Conservation (phyloP, 2,888 invertebrate genomes). For the Xestia xanthographa region DNA sequence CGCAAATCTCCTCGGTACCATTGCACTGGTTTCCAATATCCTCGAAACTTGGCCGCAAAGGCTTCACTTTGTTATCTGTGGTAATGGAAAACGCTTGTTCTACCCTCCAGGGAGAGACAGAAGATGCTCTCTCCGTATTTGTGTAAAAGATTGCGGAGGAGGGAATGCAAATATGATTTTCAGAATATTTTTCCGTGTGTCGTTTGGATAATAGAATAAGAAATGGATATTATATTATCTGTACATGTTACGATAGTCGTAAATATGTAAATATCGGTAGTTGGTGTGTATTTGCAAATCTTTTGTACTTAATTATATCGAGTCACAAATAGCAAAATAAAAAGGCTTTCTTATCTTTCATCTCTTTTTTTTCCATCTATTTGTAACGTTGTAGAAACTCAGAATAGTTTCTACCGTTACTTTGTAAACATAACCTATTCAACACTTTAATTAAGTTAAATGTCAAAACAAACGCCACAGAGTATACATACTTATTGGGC, state of each 20-base stretch:
- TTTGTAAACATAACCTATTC: too few species aligned
- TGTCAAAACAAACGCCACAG: too few species aligned
- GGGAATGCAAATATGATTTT: slow-evolving; percentile 48
- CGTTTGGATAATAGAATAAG: slow-evolving; percentile 8
- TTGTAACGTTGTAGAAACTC: too few species aligned
- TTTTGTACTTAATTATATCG: not conserved
- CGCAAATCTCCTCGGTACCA: slow-evolving; percentile 37
- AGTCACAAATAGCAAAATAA: not conserved
- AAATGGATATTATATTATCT: slow-evolving; percentile 1
- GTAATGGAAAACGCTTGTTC: slow-evolving; percentile 63
- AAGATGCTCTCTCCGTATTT: slow-evolving; percentile 45
- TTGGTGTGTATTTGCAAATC: not conserved
- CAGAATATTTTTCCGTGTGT: slow-evolving; percentile 23
- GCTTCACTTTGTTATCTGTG: slow-evolving; percentile 50
- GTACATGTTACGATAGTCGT: slow-evolving; percentile 10
- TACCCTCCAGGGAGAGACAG: slow-evolving; percentile 37
- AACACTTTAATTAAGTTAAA: too few species aligned
- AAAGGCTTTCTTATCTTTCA: not conserved
- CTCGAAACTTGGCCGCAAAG: slow-evolving; percentile 40
- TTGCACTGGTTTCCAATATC: slow-evolving; percentile 52
- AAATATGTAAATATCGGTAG: not conserved
- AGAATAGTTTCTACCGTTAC: too few species aligned
- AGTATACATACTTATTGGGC: too few species aligned
- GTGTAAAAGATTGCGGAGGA: slow-evolving; percentile 44
- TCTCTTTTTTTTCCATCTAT: not conserved